Percentiles rank a stretch among this genome's conserved stretches.
Conservation (phyloP, 1,140 invertebrate species). For the Rhagoletis zephyria region DNA sequence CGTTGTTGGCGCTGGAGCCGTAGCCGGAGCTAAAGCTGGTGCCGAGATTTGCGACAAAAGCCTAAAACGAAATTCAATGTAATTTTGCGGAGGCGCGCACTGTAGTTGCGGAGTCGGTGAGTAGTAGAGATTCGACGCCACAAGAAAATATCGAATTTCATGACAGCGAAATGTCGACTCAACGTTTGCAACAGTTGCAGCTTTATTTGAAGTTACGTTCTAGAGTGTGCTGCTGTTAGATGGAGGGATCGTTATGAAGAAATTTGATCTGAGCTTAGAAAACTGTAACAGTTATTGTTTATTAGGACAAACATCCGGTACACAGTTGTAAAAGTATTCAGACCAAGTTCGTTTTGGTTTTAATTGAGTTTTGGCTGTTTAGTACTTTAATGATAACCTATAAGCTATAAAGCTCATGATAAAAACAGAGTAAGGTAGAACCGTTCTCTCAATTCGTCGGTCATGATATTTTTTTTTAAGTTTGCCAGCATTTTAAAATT, state of each 20-base stretch:
- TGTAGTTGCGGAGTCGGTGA: not conserved
- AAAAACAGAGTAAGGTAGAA: too few species aligned
- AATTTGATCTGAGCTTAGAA: not conserved
- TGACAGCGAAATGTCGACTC: not conserved
- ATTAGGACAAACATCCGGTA: too few species aligned
- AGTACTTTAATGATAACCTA: too few species aligned
- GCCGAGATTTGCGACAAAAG: conserved; percentile 7
- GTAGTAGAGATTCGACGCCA: conserved; percentile 8
- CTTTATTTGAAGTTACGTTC: not conserved
- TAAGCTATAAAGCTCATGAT: too few species aligned
- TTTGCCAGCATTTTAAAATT: too few species aligned
- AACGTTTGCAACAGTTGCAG: not conserved
- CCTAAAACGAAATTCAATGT: conserved; percentile 45
- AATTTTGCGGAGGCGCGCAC: conserved; percentile 42
- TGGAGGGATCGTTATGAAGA: not conserved
- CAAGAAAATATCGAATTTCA: conserved; percentile 43
- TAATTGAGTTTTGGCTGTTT: too few species aligned
- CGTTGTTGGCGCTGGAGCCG: not conserved
- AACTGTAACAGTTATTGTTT: not conserved
- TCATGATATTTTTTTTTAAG: too few species aligned
- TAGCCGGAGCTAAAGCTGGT: not conserved
- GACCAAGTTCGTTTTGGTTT: not conserved
- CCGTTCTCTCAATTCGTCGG: too few species aligned
- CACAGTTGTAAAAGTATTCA: not conserved
- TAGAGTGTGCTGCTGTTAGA: not conserved